Evolutionary conservation across 2,888 invertebrate species (phyloP).

Genomic region (Ptychoptera contaminata): DNA sequence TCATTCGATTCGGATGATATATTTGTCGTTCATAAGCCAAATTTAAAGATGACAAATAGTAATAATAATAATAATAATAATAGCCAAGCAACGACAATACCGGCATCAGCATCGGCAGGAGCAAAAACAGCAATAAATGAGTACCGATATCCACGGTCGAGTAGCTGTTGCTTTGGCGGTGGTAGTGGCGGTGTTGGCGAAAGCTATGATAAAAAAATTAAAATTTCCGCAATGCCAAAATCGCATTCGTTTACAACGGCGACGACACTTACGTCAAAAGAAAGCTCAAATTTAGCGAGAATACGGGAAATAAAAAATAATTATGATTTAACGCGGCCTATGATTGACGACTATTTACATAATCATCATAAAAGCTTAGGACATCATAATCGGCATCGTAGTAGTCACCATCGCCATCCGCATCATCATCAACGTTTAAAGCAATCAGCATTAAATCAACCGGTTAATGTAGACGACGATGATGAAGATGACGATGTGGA

Average conservation of each 20-base stretch:
- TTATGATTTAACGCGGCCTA: background rate
- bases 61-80: too few species aligned
- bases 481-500: background rate
- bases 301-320: constrained; percentile 2
- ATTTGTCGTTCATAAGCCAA: background rate
- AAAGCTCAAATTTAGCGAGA: background rate
- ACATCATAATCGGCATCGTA: too few species aligned
- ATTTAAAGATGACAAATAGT: constrained; percentile 1
- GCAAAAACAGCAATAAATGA: constrained; percentile 15
- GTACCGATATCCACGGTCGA: constrained; percentile 29
- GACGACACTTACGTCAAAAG: background rate
- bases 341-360: too few species aligned
- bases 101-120: constrained; percentile 12
- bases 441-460: background rate
- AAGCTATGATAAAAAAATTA: constrained; percentile 18
- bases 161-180: constrained; percentile 29
- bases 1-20: constrained; percentile 15
- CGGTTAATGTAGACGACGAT: background rate
- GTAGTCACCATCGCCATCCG: too few species aligned
- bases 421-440: background rate
- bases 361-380: too few species aligned
- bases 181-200: constrained; percentile 11
- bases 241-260: constrained; percentile 26
- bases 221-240: constrained; percentile 22
- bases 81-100: too few species aligned